Percentiles rank a stretch among this genome's conserved stretches.
phyloP scores from a whole-genome alignment of 2,113 vertebrate genomes.

The Ageneiosus marmoratus region DNA sequence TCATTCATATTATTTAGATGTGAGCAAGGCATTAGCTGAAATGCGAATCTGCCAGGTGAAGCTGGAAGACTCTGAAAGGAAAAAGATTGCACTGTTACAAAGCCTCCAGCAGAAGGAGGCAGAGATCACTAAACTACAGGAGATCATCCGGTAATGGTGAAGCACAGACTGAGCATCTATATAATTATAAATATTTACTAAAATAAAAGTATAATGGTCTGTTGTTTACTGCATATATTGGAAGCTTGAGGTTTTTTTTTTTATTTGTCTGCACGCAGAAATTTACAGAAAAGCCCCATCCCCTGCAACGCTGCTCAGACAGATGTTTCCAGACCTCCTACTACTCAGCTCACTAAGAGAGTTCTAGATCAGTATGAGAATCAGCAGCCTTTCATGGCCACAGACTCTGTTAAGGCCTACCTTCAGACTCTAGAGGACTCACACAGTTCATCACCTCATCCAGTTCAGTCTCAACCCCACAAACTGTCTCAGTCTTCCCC shows the following conservation, averaged over 20 bases:
- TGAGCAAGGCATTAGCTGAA: slow-evolving; percentile 66
- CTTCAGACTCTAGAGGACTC: slow-evolving; percentile 74
- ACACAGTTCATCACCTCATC: slow-evolving; percentile 31
- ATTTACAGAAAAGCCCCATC: slow-evolving; percentile 76
- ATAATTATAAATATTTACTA: neutral
- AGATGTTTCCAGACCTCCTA: slow-evolving; percentile 56
- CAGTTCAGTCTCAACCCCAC: neutral
- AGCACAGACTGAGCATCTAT: neutral
- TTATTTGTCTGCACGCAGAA: slow-evolving; percentile 63
- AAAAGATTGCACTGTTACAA: slow-evolving; percentile 78
- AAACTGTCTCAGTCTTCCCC: neutral
- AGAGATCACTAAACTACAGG: slow-evolving; percentile 76
- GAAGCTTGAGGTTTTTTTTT: neutral
- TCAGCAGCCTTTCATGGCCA: slow-evolving; percentile 65
- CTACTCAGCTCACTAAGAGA: slow-evolving; percentile 71
- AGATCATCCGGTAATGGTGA: slow-evolving; percentile 76
- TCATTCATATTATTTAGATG: slow-evolving; percentile 24
- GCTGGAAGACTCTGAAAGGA: slow-evolving; percentile 76
- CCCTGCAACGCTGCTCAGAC: slow-evolving; percentile 70
- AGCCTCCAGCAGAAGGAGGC: slow-evolving; percentile 78
- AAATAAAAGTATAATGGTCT: neutral
- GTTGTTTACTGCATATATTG: neutral
- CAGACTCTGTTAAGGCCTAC: slow-evolving; percentile 74
- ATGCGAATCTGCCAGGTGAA: slow-evolving; percentile 75
- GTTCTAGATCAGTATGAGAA: slow-evolving; percentile 75